Base-by-base conservation (phyloP, 2,888 invertebrate species). In the Gasteruption jaculator region DNA sequence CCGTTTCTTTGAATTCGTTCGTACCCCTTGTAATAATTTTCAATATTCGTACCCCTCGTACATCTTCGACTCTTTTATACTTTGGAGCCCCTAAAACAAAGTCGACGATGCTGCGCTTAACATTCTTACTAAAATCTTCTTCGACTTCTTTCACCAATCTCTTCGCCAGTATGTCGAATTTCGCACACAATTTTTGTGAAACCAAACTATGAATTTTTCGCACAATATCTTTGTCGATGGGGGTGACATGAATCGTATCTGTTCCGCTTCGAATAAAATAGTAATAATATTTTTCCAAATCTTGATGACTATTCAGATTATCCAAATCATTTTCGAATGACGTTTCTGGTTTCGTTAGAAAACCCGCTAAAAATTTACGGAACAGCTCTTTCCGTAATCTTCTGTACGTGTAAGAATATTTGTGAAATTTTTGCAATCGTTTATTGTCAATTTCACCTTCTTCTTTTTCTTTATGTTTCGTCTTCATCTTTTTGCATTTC, bases 21-120 rank as follows among this genome's bases (percentile, higher is more conserved):
- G 5, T 26, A 32, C n/a, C 22, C 36, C 24, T 27, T 39, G 24
- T 24, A 16, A 30, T 5, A 30, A 12, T 12, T 5, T 30, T 16
- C 18, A 30, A 30, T 16, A 30, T 30, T 12, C 14, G 4, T 12
- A 12, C 5, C 12, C 12, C n/a, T 27, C 6, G 5, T n/a, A 27
- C 27, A 27, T 27, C n/a, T 8, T 27, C n/a, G 5, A 11, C 5
- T 11, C 10, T 22, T 10, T 8, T 4, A 26, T 66, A 65, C 46
- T 80, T 71, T 0, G 87, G 84, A 72, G 91, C 87, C 57, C 83
- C 82, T 6, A 94, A 74, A 1, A 91, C 91, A 68, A 90, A 94
- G 70, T 94, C 91, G 1, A 95, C 86, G 45, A 90, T 88, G 0
- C 93, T 87, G 65, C 89, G 91, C 64, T 94, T 94, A 65, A 93